phyloP scores from a whole-genome alignment of 2,797 vertebrate species.

The Euthynnus affinis region DNA sequence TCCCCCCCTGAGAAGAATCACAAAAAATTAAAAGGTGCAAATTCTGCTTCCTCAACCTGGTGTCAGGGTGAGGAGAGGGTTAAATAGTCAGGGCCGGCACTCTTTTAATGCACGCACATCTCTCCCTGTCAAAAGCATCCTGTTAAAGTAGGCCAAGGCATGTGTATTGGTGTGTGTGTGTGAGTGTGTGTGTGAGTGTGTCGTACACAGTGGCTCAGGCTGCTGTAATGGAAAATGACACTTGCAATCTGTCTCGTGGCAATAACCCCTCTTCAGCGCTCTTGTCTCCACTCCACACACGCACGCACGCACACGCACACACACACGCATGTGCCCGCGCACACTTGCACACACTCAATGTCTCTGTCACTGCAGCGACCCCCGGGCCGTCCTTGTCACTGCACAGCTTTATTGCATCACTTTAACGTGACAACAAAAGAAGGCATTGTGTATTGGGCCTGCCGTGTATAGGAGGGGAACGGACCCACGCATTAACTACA shows the following conservation, averaged over 20 bases:
- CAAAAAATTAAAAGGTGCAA: neutral
- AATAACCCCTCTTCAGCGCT: constrained; percentile 85
- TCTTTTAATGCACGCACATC: constrained; percentile 72
- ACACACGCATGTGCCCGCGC: neutral
- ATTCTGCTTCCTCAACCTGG: constrained; percentile 25
- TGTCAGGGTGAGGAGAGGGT: constrained; percentile 48
- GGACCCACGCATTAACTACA: constrained; percentile 81
- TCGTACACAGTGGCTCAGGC: constrained; percentile 65
- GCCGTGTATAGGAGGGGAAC: constrained; percentile 63
- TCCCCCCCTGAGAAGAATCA: neutral
- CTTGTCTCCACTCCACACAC: constrained; percentile 67
- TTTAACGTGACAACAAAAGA: constrained; percentile 88
- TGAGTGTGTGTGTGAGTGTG: constrained; percentile 42
- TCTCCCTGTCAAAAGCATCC: constrained; percentile 81
- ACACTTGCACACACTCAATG: constrained; percentile 26
- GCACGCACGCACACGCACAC: constrained; percentile 1
- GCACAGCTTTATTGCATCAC: constrained; percentile 87
- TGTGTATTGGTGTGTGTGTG: constrained; percentile 61
- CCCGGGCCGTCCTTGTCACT: constrained; percentile 82
- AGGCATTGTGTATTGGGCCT: constrained; percentile 78
- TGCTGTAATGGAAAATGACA: constrained; percentile 89
- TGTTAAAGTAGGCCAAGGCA: constrained; percentile 83
- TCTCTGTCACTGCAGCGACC: constrained; percentile 74
- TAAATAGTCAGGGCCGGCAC: constrained; percentile 52
- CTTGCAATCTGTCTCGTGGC: constrained; percentile 89